Base-by-base conservation (phyloP, 2,113 vertebrate species). In the Procapra przewalskii region DNA sequence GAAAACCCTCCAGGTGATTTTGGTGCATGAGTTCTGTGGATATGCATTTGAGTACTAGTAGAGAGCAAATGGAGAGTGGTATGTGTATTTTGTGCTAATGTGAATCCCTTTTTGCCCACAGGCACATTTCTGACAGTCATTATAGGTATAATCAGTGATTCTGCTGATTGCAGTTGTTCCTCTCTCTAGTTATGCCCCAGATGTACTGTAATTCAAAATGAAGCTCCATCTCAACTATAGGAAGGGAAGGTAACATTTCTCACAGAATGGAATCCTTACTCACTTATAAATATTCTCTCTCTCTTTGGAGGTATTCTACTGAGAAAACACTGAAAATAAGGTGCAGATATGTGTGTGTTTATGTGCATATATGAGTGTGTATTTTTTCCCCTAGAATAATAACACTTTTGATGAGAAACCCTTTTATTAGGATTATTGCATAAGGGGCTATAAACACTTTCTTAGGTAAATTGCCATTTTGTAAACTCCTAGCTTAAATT, bases 381-480 rank as follows among this genome's bases (percentile, higher is more conserved):
- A 8, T 40, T 43, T 16, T 86, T 92, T 92, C 80, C 64, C 82
- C 77, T 81, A 29, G 84, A 93, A 90, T 52, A 88, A 87, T 48
- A 89, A 11, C 1, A 64, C 50, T 86, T 15, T 64, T 88, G 81
- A 62, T 81, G 64, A 67, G 40, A 59, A 96, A 43, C n/a, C 54
- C 48, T 5, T 97, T 94, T 60, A 91, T 91, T 96, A 93, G 21
- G 0, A 8, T 80, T 94, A 83, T 33, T 75, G 40, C 1, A 33
- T 55, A 92, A 94, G 67, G 57, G 81, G 10, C 91, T 82, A 3
- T 54, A 14, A 96, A 96, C 19, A 17, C 82, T 87, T 96, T 85
- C 59, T 77, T 77, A 85, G 92, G 91, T 96, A 92, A 98, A 97
- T 23, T 17, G 95, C 95, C 86, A 57, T 36, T 98, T 97, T 96